phyloP scores from a whole-genome alignment of 2,888 invertebrate genomes.

The Scotopteryx bipunctaria region DNA sequence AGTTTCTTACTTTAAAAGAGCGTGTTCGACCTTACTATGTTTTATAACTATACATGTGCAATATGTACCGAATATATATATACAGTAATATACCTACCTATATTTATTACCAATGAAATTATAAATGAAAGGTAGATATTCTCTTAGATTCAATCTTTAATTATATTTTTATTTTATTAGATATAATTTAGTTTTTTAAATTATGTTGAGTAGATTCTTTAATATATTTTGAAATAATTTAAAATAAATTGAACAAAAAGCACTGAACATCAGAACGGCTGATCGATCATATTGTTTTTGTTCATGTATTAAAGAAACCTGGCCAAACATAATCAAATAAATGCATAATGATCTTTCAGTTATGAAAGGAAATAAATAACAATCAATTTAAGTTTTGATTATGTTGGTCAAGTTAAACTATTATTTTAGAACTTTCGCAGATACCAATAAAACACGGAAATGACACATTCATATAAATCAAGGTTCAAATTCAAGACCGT shows the following conservation, averaged over 20 bases:
- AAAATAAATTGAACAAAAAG: slow-evolving; percentile 5
- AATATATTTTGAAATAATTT: slow-evolving; percentile 11
- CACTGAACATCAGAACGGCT: not conserved
- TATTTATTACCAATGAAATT: too few relatives aligned
- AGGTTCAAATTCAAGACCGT: not conserved
- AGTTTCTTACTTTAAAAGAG: too few relatives aligned
- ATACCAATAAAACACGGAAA: slow-evolving; percentile 1
- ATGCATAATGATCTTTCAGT: not conserved
- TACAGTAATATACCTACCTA: too few relatives aligned
- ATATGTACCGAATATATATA: too few relatives aligned
- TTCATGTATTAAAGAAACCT: slow-evolving; percentile 9
- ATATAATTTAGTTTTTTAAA: slow-evolving; percentile 1
- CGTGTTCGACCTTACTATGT: too few relatives aligned
- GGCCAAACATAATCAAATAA: slow-evolving; percentile 15
- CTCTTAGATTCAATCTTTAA: slow-evolving; percentile 1
- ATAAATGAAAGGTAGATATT: too few relatives aligned
- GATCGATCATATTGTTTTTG: slow-evolving; percentile 17
- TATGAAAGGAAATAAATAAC: not conserved
- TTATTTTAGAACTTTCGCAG: slow-evolving; percentile 1
- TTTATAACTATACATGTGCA: too few relatives aligned
- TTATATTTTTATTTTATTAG: slow-evolving; percentile 10
- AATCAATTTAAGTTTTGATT: slow-evolving; percentile 13
- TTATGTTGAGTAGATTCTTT: not conserved
- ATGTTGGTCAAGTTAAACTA: slow-evolving; percentile 14
- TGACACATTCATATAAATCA: slow-evolving; percentile 2